Percentiles rank a stretch among this genome's conserved stretches.
These are phyloP conservation scores for Notothenia coriiceps DNA, from an alignment of 2,113 vertebrate genomes.

Conservation along the genomic window DNA sequence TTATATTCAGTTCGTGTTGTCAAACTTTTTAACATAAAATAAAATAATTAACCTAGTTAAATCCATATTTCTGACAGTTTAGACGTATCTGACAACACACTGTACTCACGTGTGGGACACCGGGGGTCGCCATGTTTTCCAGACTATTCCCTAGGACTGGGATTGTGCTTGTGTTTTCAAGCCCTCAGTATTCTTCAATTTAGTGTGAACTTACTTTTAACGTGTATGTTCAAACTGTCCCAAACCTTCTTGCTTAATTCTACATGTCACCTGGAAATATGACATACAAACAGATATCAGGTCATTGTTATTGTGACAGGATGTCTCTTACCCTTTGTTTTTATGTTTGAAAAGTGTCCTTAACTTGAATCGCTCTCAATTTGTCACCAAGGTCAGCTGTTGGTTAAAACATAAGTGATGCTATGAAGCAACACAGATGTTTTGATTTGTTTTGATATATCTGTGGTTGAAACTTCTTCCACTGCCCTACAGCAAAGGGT, in stretches of 20 bases:
- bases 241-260: no score
- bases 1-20: neutral
- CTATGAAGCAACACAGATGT: no score
- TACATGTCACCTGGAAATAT: neutral
- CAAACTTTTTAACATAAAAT: no score
- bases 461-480: no score
- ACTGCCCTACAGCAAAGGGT: neutral
- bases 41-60: neutral
- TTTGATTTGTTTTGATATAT: no score
- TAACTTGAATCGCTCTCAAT: no score
- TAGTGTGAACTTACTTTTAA: neutral
- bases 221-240: no score
- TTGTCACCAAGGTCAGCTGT: neutral
- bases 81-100: neutral
- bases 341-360: neutral
- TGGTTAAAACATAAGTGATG: neutral
- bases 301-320: neutral
- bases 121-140: slow-evolving; percentile 20
- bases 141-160: slow-evolving; percentile 21
- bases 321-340: neutral
- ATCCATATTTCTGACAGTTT: neutral
- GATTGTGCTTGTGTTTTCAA: neutral
- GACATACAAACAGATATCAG: neutral
- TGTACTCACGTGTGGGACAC: slow-evolving; percentile 20
- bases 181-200: neutral